phyloP scores from a whole-genome alignment of 2,797 vertebrate species.

The Sciaenops ocellatus region DNA sequence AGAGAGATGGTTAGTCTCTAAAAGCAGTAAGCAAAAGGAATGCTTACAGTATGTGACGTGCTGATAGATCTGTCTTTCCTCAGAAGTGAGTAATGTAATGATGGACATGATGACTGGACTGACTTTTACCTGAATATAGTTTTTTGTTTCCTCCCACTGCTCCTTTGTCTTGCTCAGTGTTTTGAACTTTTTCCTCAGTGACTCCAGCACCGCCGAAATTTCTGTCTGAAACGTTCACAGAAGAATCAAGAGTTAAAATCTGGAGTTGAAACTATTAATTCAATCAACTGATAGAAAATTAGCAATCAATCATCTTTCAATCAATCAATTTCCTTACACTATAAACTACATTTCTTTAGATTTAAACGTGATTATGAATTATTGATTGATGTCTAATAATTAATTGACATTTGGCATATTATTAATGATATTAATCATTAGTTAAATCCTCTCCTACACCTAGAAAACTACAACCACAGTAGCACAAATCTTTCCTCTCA shows the following conservation, averaged over 20 bases:
- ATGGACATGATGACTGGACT: not conserved
- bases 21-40: not conserved
- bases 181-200: slow-evolving; percentile 70
- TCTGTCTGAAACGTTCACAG: slow-evolving; percentile 67
- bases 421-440: not conserved
- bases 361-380: not conserved
- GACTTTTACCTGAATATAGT: slow-evolving; percentile 73
- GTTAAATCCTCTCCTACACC: not conserved
- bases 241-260: slow-evolving; percentile 1
- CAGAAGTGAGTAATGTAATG: not conserved
- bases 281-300: not conserved
- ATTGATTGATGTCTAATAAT: not conserved
- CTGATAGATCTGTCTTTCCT: not conserved
- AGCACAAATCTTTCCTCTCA: not conserved
- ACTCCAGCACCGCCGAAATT: slow-evolving; percentile 58
- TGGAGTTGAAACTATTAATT: not conserved
- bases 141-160: slow-evolving; percentile 73
- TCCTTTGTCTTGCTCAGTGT: slow-evolving; percentile 62
- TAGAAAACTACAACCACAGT: not conserved
- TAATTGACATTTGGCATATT: not conserved
- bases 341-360: not conserved
- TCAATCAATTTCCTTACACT: not conserved
- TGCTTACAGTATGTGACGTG: not conserved
- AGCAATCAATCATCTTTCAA: not conserved
- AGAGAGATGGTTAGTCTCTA: slow-evolving; percentile 10